Evolutionary conservation across 2,888 invertebrate genomes (phyloP).

Genomic region (Eristalinus sepulchralis): DNA sequence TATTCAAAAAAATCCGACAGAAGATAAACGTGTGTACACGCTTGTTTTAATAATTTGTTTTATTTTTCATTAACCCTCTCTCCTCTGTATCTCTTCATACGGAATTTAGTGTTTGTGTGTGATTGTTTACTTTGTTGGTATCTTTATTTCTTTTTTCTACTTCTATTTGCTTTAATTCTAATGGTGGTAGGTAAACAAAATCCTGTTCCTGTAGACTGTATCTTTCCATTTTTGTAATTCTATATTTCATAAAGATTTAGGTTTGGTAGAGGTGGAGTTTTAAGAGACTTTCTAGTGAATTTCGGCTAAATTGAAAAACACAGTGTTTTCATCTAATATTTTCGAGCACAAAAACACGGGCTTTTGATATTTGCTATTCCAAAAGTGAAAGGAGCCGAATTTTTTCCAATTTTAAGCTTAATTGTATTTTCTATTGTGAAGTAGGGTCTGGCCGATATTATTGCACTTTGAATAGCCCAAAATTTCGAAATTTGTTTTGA

Average conservation of each 20-base stretch:
- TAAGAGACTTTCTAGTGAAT: not conserved
- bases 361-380: too few species aligned
- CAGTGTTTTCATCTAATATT: too few species aligned
- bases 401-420: too few species aligned
- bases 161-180: slow-evolving; percentile 5
- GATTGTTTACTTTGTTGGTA: slow-evolving; percentile 12
- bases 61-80: slow-evolving; percentile 19
- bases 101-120: slow-evolving; percentile 35
- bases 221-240: not conserved
- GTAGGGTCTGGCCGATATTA: too few species aligned
- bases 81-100: slow-evolving; percentile 28
- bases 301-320: too few species aligned
- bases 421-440: too few species aligned
- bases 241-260: not conserved
- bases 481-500: too few species aligned
- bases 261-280: not conserved
- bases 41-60: slow-evolving; percentile 54
- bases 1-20: slow-evolving; percentile 6
- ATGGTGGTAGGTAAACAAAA: slow-evolving; percentile 42
- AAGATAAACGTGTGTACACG: slow-evolving; percentile 23
- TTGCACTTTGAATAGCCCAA: too few species aligned
- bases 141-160: not conserved
- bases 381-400: too few species aligned
- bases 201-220: not conserved
- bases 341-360: too few species aligned